A percentile compares a stretch with the other conserved stretches of the same genome.
Evolutionary conservation across 2,888 invertebrate genomes (phyloP).

Genomic region (Trachelus tabidus): DNA sequence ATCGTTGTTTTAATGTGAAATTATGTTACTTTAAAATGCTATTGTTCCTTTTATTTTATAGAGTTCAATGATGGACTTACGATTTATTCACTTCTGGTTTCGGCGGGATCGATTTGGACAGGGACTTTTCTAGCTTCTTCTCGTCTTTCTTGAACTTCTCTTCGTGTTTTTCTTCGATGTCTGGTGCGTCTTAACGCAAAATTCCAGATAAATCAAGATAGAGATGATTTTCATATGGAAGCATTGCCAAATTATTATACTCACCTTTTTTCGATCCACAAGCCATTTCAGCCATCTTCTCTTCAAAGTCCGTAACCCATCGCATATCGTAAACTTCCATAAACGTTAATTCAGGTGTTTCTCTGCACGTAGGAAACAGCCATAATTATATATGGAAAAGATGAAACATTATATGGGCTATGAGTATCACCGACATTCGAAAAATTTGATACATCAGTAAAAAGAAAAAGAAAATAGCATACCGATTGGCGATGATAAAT

Average conservation of each 20-base stretch:
- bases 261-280: slow-evolving; percentile 54
- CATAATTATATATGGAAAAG: slow-evolving; percentile 18
- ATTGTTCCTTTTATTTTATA: slow-evolving; percentile 3
- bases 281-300: slow-evolving; percentile 59
- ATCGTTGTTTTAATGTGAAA: not conserved
- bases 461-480: not conserved
- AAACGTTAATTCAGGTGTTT: slow-evolving; percentile 65
- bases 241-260: slow-evolving; percentile 33
- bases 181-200: slow-evolving; percentile 38
- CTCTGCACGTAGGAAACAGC: slow-evolving; percentile 56
- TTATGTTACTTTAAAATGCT: not conserved
- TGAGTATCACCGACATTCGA: not conserved
- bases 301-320: slow-evolving; percentile 64
- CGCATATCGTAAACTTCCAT: slow-evolving; percentile 65
- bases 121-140: slow-evolving; percentile 45
- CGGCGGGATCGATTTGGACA: slow-evolving; percentile 44
- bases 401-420: not conserved
- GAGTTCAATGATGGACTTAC: slow-evolving; percentile 35
- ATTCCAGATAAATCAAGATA: slow-evolving; percentile 12
- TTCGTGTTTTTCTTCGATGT: slow-evolving; percentile 41
- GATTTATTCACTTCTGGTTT: slow-evolving; percentile 49
- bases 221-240: not conserved
- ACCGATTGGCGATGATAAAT: not conserved
- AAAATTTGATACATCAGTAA: not conserved
- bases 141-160: slow-evolving; percentile 51